Evolutionary conservation across 1,140 invertebrate species (phyloP).

Genomic region (Zaprionus lachaisei): DNA sequence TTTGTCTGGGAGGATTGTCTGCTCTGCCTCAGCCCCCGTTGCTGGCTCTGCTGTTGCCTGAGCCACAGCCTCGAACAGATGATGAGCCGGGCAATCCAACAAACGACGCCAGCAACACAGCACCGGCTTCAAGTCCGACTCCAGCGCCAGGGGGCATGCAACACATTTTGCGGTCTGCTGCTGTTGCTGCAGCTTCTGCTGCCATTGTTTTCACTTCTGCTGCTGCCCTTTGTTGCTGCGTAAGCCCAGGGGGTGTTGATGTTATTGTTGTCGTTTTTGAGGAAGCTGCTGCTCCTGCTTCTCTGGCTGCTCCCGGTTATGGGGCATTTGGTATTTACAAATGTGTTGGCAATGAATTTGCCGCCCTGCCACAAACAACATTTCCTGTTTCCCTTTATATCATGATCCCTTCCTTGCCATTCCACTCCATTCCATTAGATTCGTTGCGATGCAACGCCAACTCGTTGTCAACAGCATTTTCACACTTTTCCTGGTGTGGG

Average conservation of each 20-base stretch:
- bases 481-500: constrained; percentile 59
- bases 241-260: constrained; percentile 67
- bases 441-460: constrained; percentile 12
- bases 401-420: constrained; percentile 16
- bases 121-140: constrained; percentile 35
- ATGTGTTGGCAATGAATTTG: constrained; percentile 75
- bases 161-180: constrained; percentile 77
- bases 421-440: constrained; percentile 16
- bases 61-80: constrained; percentile 21
- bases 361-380: constrained; percentile 61
- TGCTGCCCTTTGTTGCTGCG: constrained; percentile 54
- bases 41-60: constrained; percentile 17
- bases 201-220: constrained; percentile 60
- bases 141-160: constrained; percentile 70
- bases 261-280: constrained; percentile 52
- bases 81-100: constrained; percentile 25
- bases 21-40: constrained; percentile 26
- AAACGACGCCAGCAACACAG: constrained; percentile 14
- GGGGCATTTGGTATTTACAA: constrained; percentile 47
- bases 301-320: constrained; percentile 17
- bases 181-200: constrained; percentile 60
- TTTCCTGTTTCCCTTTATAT: constrained; percentile 65
- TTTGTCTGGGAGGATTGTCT: constrained; percentile 63
- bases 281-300: constrained; percentile 15
- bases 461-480: constrained; percentile 59